These are phyloP conservation scores for Rhinatrema bivittatum DNA, from an alignment of 2,797 vertebrate species.

Conservation along the genomic window DNA sequence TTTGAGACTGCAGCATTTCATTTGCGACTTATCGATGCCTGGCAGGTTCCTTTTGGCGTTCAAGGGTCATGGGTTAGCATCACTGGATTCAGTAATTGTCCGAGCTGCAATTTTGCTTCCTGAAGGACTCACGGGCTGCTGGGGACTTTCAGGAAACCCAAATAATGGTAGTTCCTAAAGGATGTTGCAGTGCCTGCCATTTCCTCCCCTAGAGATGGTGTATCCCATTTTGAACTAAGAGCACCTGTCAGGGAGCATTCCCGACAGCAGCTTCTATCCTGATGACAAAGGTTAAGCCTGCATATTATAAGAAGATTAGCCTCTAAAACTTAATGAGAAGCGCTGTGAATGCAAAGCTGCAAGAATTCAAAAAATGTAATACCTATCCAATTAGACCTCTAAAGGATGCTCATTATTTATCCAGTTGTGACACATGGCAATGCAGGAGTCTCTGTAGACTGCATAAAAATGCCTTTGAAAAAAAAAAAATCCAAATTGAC, in stretches of 20 bases:
- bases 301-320: conserved; percentile 26
- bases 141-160: neutral
- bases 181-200: no score
- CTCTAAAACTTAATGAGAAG: conserved; percentile 36
- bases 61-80: no score
- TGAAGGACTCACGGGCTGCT: neutral
- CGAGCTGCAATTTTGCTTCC: neutral
- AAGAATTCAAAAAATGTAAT: conserved; percentile 23
- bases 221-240: no score
- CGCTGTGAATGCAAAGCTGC: conserved; percentile 24
- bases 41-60: no score
- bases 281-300: neutral
- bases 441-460: conserved; percentile 9
- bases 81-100: no score
- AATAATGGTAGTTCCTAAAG: no score
- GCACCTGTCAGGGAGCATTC: no score
- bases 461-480: conserved; percentile 34
- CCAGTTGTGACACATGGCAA: conserved; percentile 37
- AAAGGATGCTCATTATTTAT: conserved; percentile 34
- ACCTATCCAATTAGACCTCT: conserved; percentile 45
- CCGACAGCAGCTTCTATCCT: no score
- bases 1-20: no score
- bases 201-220: no score
- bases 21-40: no score
- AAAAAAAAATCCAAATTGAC: conserved; percentile 40